phyloP scores from a whole-genome alignment of 2,888 invertebrate genomes.

The Graphium colonna region DNA sequence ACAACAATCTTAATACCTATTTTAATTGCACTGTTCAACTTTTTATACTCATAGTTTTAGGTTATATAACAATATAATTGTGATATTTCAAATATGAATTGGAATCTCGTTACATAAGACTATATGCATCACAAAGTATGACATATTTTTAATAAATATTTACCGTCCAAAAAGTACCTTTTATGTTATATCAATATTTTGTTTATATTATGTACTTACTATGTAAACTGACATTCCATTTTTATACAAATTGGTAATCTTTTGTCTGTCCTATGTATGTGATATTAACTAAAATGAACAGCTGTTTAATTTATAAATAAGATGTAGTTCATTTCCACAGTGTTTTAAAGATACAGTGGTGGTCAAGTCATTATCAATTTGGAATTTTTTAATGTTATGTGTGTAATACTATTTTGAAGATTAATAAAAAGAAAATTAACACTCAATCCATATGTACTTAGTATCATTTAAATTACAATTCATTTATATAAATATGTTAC shows the following conservation, averaged over 20 bases:
- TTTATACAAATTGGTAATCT: not conserved
- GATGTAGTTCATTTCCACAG: too few relatives aligned
- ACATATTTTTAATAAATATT: not conserved
- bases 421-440: too few relatives aligned
- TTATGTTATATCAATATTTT: not conserved
- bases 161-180: not conserved
- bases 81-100: constrained; percentile 23
- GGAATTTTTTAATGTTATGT: too few relatives aligned
- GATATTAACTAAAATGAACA: constrained; percentile 7
- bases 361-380: too few relatives aligned
- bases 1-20: constrained; percentile 37
- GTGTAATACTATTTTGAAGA: too few relatives aligned
- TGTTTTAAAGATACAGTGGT: too few relatives aligned
- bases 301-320: too few relatives aligned
- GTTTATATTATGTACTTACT: not conserved
- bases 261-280: constrained; percentile 10
- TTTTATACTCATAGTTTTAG: constrained; percentile 21
- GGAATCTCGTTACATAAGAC: not conserved
- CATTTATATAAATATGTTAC: too few relatives aligned
- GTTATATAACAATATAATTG: constrained; percentile 16
- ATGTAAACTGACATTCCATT: not conserved
- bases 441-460: too few relatives aligned
- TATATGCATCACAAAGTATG: not conserved
- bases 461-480: too few relatives aligned
- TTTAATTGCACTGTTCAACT: constrained; percentile 39